Percentiles rank a stretch among this genome's conserved stretches.
These are phyloP conservation scores for Helicoverpa armigera DNA, from an alignment of 1,140 invertebrate genomes.

Conservation along the genomic window DNA sequence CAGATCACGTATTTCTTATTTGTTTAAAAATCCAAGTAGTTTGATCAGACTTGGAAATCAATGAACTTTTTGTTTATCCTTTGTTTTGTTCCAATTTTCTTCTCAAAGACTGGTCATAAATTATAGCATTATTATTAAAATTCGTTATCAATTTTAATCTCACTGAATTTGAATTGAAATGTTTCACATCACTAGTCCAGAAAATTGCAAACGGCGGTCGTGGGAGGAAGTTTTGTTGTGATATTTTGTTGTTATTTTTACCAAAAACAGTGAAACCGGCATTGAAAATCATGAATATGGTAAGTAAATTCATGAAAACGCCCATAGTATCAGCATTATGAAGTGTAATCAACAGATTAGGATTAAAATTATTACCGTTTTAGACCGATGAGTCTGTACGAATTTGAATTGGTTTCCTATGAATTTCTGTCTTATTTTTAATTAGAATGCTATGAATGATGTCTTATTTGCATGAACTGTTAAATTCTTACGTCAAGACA, in stretches of 20 bases:
- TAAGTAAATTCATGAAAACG: slow-evolving; percentile 52
- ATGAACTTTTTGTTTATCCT: not conserved
- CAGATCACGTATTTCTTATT: not conserved
- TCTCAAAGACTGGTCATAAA: not conserved
- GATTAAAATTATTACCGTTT: slow-evolving; percentile 9
- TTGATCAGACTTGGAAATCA: not conserved
- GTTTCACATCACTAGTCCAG: slow-evolving; percentile 46
- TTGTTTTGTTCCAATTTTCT: not conserved
- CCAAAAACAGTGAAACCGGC: slow-evolving; percentile 61
- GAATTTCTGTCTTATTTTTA: slow-evolving; percentile 25
- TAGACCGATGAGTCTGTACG: slow-evolving; percentile 26
- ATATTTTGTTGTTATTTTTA: slow-evolving; percentile 69
- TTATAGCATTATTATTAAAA: not conserved
- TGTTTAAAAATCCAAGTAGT: not conserved
- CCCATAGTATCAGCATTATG: not conserved
- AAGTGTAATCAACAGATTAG: not conserved
- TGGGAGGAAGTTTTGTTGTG: slow-evolving; percentile 79
- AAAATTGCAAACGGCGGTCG: slow-evolving; percentile 71
- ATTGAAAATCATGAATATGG: slow-evolving; percentile 67
- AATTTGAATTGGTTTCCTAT: slow-evolving; percentile 43
- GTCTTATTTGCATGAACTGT: not conserved
- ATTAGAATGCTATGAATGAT: not conserved
- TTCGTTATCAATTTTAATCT: too few relatives aligned
- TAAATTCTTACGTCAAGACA: not conserved
- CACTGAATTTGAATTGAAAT: not conserved